Base-by-base conservation (phyloP, 1,140 invertebrate species). In the Cotesia glomerata region DNA sequence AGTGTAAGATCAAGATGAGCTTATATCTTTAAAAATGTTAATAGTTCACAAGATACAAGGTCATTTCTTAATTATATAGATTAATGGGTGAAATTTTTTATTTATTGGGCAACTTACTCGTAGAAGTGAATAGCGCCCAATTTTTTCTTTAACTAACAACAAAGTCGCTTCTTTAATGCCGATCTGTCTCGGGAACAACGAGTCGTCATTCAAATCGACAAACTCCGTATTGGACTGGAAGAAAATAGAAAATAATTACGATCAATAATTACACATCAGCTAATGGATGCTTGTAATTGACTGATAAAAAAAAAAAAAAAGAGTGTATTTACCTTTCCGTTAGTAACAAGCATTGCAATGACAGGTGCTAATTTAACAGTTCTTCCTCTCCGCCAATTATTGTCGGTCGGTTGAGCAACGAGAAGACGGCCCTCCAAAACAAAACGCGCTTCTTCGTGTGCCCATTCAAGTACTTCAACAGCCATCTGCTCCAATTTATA, bases 401-500 rank as follows among this genome's bases (percentile, higher is more conserved):
- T 94, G 83, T 97, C 95, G 54, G 94, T 93, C 39, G 94, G 93
- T 83, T 95, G 94, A 18, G 94, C 94, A 81, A 93, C 95, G 61
- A 95, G 88, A 73, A 98, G 88, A 82, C 93, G 92, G 64, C 95
- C 95, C 85, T 96, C 95, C 81, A 96, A 90, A 66, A 95, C 91
- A 81, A 97, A 97, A 80, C 92, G 91, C 1, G 94, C 94, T 84
- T 95, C 93, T 81, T 97, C 95, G 77, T 97, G 95, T 83, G 93
- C 93, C 97, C 96, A 98, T 77, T 97, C 95, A 69, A 98, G 87
- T 0, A 97, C 91, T 81, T 98, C 96, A 64, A 98, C 92, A 66
- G 95, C 96, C 89, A 97, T 94, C 91, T 93, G 77, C 26, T 54
- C 26, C 26, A 26, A 26, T 9, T 8, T 13, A 49, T 16, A 16